Evolutionary conservation across 1,140 invertebrate genomes (phyloP).

Genomic region (Vanessa tameamea): DNA sequence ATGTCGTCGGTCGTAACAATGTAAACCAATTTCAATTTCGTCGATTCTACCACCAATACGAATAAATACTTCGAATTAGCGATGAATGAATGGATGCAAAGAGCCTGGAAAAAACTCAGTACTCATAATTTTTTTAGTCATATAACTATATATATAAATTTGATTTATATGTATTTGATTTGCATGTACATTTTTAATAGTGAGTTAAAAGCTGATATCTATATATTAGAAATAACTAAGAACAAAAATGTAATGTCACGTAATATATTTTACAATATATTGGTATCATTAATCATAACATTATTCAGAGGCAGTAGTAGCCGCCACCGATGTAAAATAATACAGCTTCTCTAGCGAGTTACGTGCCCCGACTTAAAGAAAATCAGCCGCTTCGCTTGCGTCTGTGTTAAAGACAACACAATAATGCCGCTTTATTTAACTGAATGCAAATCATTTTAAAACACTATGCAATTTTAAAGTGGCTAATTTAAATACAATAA

Average conservation of each 20-base stretch:
- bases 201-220: too few relatives aligned
- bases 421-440: slow-evolving; percentile 17
- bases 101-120: too few relatives aligned
- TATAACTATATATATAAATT: too few relatives aligned
- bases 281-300: background rate
- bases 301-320: slow-evolving; percentile 29
- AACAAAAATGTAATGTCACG: too few relatives aligned
- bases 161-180: too few relatives aligned
- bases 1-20: too few relatives aligned
- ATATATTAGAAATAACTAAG: background rate
- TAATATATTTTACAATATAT: background rate
- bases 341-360: slow-evolving; percentile 47
- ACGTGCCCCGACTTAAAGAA: slow-evolving; percentile 49
- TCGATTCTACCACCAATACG: too few relatives aligned
- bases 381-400: slow-evolving; percentile 15
- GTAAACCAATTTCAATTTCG: too few relatives aligned
- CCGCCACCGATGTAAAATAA: slow-evolving; percentile 52
- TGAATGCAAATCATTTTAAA: slow-evolving; percentile 39
- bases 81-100: too few relatives aligned
- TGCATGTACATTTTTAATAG: too few relatives aligned
- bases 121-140: too few relatives aligned
- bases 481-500: background rate
- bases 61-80: too few relatives aligned
- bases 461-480: slow-evolving; percentile 8
- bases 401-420: slow-evolving; percentile 5